Evolutionary conservation across 1,140 invertebrate species (phyloP).

Genomic region (Papilio helenus): DNA sequence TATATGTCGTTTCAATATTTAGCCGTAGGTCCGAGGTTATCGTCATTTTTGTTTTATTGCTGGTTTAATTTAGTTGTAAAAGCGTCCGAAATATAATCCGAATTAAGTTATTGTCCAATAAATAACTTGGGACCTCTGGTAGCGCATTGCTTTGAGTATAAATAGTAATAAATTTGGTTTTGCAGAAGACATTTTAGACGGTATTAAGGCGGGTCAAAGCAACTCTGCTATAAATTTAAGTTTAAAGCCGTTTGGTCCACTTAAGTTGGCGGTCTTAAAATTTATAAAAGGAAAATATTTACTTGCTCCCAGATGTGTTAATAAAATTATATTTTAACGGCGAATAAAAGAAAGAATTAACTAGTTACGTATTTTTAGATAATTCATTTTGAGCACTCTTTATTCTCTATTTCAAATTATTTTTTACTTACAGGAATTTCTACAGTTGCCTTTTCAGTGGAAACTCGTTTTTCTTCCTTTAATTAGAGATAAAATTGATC

Average conservation of each 20-base stretch:
- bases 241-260: slow-evolving; percentile 29
- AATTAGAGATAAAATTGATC: too few relatives aligned
- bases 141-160: not conserved
- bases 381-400: too few relatives aligned
- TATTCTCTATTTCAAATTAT: too few relatives aligned
- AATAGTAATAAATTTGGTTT: slow-evolving; percentile 34
- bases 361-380: too few relatives aligned
- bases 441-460: not conserved
- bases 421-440: too few relatives aligned
- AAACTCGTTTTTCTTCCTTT: too few relatives aligned
- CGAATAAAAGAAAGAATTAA: not conserved
- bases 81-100: not conserved
- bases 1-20: too few relatives aligned
- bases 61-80: not conserved
- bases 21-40: not conserved
- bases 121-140: not conserved
- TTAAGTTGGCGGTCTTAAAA: slow-evolving; percentile 26
- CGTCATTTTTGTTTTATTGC: not conserved
- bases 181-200: slow-evolving; percentile 29
- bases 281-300: slow-evolving; percentile 33
- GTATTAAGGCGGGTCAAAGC: slow-evolving; percentile 34
- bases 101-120: slow-evolving; percentile 13
- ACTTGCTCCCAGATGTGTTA: not conserved
- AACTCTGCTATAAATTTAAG: slow-evolving; percentile 34
- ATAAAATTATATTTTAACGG: not conserved